Percentiles rank a stretch among this genome's conserved stretches.
These are phyloP conservation scores for Homarus americanus DNA, from an alignment of 1,140 invertebrate species.

Conservation along the genomic window DNA sequence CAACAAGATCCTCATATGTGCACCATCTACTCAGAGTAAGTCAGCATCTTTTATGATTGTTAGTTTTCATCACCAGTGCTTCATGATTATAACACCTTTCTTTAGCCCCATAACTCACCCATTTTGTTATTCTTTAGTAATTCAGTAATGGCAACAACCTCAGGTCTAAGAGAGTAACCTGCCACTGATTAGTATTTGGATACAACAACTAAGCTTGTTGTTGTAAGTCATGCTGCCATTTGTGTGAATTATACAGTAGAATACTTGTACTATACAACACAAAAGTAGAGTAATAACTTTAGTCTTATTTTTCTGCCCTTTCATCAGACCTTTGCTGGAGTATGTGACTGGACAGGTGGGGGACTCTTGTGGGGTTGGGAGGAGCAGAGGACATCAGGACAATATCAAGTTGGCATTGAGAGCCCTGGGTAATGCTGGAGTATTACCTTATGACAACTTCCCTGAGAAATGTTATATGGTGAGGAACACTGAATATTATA, in stretches of 20 bases:
- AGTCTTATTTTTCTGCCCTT: no score
- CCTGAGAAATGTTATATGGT: slow-evolving; percentile 56
- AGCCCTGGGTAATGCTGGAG: slow-evolving; percentile 55
- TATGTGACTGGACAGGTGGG: slow-evolving; percentile 27
- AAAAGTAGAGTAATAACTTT: no score
- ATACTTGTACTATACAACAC: no score
- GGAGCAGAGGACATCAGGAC: background rate
- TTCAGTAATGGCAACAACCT: no score
- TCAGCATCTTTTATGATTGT: background rate
- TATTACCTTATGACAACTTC: slow-evolving; percentile 2
- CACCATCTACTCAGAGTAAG: slow-evolving; percentile 29
- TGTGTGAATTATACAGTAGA: no score
- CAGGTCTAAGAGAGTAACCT: no score
- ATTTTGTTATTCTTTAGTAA: background rate
- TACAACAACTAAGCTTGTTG: no score
- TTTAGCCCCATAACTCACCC: no score
- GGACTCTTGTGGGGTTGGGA: slow-evolving; percentile 11
- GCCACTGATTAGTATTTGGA: no score
- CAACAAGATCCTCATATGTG: slow-evolving; percentile 12
- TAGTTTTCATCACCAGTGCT: background rate
- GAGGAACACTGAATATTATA: background rate
- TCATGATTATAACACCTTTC: no score
- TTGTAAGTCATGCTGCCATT: no score
- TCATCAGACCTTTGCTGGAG: slow-evolving; percentile 31
- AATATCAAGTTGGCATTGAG: slow-evolving; percentile 10